Percentiles rank a stretch among this genome's conserved stretches.
phyloP scores from a whole-genome alignment of 2,113 vertebrate genomes.

The Sisor rabdophorus region DNA sequence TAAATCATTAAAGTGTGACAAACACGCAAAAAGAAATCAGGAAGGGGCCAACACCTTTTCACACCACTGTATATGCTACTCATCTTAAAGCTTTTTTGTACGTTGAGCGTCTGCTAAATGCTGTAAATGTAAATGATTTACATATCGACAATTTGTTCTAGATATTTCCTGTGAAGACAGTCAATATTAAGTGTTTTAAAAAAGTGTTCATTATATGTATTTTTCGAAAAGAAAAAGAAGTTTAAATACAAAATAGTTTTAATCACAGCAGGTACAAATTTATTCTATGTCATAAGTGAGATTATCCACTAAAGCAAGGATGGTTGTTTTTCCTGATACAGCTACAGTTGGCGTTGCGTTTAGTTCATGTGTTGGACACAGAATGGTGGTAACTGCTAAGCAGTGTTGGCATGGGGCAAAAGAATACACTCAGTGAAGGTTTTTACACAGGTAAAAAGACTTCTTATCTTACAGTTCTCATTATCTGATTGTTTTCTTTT shows the following conservation, averaged over 20 bases:
- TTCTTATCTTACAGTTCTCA: background rate
- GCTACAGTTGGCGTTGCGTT: constrained; percentile 60
- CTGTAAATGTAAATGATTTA: no score
- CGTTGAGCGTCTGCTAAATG: no score
- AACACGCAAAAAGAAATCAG: no score
- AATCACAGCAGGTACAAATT: background rate
- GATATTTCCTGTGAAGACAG: background rate
- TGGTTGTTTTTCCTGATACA: constrained; percentile 43
- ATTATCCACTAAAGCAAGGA: constrained; percentile 6
- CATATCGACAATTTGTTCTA: background rate
- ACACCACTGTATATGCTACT: no score
- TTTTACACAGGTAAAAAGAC: constrained; percentile 57
- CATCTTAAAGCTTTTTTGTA: no score
- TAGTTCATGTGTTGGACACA: constrained; percentile 53
- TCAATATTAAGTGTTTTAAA: background rate
- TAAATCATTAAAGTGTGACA: no score
- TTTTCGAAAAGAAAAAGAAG: no score
- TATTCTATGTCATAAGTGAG: background rate
- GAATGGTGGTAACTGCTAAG: constrained; percentile 58
- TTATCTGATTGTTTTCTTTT: background rate
- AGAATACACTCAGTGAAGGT: constrained; percentile 54
- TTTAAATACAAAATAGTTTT: background rate
- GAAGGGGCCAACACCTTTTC: no score
- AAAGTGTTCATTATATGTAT: background rate
- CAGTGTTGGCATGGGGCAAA: constrained; percentile 53